phyloP scores from a whole-genome alignment of 2,888 invertebrate species.

The Stenotaenia linearis region DNA sequence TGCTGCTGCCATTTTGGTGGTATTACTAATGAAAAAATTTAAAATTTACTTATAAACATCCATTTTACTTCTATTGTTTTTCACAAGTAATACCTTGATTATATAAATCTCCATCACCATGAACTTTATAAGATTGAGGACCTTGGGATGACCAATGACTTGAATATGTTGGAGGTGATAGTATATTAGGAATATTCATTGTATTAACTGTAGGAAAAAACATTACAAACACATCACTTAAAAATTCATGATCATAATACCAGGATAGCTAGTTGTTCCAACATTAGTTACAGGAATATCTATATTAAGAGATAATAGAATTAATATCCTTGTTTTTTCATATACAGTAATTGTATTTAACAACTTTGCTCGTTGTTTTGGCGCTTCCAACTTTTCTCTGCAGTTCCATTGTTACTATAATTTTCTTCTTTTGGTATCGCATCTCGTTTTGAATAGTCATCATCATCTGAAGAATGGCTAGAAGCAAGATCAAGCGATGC shows the following conservation, averaged over 20 bases:
- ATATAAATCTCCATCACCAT: not conserved
- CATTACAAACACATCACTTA: not conserved
- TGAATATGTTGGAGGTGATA: constrained; percentile 17
- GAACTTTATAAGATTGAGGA: constrained; percentile 33
- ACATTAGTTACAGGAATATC: constrained; percentile 24
- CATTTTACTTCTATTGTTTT: too few species aligned
- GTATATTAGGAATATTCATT: constrained; percentile 16
- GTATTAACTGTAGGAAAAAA: not conserved
- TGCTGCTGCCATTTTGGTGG: constrained; percentile 24
- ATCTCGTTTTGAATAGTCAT: constrained; percentile 49
- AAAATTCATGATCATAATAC: not conserved
- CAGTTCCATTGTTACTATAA: constrained; percentile 17
- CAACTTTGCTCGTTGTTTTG: constrained; percentile 6
- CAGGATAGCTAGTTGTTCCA: not conserved
- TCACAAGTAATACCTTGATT: constrained; percentile 22
- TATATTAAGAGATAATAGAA: not conserved
- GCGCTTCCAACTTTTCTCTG: constrained; percentile 10
- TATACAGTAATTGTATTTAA: not conserved
- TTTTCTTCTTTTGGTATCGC: not conserved
- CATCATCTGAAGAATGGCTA: constrained; percentile 91
- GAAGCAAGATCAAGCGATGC: constrained; percentile 74
- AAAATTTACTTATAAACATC: not conserved
- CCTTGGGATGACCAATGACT: constrained; percentile 36
- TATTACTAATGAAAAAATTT: not conserved
- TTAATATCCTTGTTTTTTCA: not conserved